These are phyloP conservation scores for Melanotaenia parkinsoni DNA, from an alignment of 2,797 vertebrate species.

Conservation along the genomic window DNA sequence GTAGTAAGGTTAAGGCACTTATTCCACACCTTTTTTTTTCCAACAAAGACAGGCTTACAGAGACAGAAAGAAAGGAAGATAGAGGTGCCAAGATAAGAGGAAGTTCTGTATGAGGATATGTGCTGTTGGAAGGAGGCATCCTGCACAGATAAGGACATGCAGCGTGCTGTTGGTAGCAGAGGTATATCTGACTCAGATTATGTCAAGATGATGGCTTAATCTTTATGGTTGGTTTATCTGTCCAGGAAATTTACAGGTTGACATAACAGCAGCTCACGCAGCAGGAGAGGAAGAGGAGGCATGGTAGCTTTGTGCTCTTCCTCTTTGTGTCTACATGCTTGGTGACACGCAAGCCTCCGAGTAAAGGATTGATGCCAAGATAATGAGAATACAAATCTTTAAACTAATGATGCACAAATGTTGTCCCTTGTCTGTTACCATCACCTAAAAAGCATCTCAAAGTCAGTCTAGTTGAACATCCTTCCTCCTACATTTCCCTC, in stretches of 20 bases:
- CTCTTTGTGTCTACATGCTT: not conserved
- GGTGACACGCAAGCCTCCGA: not conserved
- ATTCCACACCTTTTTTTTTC: not conserved
- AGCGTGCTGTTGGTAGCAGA: constrained; percentile 48
- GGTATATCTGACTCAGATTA: constrained; percentile 78
- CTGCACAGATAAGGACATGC: constrained; percentile 48
- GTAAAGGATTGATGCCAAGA: constrained; percentile 36
- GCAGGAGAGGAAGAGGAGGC: constrained; percentile 19
- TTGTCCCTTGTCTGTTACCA: constrained; percentile 33
- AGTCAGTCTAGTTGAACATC: constrained; percentile 42
- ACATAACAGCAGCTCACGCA: constrained; percentile 44
- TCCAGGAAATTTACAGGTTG: constrained; percentile 75
- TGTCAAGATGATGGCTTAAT: constrained; percentile 78
- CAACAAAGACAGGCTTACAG: constrained; percentile 28
- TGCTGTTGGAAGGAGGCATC: constrained; percentile 36
- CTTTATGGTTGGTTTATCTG: constrained; percentile 79
- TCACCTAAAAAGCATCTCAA: constrained; percentile 60
- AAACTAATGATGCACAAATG: constrained; percentile 28
- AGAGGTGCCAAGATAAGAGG: constrained; percentile 40
- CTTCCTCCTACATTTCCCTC: constrained; percentile 3
- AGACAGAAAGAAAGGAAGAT: constrained; percentile 24
- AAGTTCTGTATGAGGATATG: constrained; percentile 32
- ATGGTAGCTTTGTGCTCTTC: not conserved
- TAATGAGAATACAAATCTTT: constrained; percentile 38
- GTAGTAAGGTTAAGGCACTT: constrained; percentile 2